These are phyloP conservation scores for Stenchaetothrips biformis DNA, from an alignment of 2,888 invertebrate species.

Conservation along the genomic window DNA sequence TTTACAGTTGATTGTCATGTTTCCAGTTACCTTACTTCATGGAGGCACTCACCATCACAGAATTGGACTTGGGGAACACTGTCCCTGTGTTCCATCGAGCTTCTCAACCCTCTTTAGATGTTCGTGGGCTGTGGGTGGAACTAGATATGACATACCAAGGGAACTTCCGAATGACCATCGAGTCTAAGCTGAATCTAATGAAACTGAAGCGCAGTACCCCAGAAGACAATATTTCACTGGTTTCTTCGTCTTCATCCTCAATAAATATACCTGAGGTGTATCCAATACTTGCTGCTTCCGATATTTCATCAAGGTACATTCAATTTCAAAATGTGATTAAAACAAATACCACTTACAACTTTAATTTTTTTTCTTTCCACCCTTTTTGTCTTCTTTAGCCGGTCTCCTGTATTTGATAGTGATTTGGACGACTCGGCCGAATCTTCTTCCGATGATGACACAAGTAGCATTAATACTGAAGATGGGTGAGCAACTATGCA, in stretches of 20 bases:
- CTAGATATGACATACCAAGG: slow-evolving; percentile 76
- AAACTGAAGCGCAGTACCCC: slow-evolving; percentile 49
- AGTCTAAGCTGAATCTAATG: slow-evolving; percentile 82
- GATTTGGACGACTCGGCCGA: slow-evolving; percentile 76
- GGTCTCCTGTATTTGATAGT: slow-evolving; percentile 64
- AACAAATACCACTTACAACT: neutral
- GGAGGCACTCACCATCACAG: slow-evolving; percentile 71
- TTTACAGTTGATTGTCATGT: slow-evolving; percentile 17
- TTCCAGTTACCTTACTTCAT: slow-evolving; percentile 76
- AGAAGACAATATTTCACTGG: neutral
- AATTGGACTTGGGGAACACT: slow-evolving; percentile 64
- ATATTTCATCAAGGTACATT: neutral
- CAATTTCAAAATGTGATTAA: neutral
- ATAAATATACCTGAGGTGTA: neutral
- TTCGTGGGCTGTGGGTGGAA: slow-evolving; percentile 84
- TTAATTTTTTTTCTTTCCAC: neutral
- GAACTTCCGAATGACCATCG: slow-evolving; percentile 71
- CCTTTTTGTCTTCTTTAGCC: neutral
- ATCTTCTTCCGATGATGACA: slow-evolving; percentile 64
- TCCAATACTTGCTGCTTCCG: neutral
- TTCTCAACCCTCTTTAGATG: slow-evolving; percentile 64
- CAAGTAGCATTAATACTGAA: slow-evolving; percentile 5
- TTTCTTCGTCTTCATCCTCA: neutral
- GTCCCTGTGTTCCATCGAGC: slow-evolving; percentile 62
- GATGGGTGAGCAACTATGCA: neutral